These are phyloP conservation scores for Colistium nudipinnis DNA, from an alignment of 2,113 vertebrate species.

Conservation along the genomic window DNA sequence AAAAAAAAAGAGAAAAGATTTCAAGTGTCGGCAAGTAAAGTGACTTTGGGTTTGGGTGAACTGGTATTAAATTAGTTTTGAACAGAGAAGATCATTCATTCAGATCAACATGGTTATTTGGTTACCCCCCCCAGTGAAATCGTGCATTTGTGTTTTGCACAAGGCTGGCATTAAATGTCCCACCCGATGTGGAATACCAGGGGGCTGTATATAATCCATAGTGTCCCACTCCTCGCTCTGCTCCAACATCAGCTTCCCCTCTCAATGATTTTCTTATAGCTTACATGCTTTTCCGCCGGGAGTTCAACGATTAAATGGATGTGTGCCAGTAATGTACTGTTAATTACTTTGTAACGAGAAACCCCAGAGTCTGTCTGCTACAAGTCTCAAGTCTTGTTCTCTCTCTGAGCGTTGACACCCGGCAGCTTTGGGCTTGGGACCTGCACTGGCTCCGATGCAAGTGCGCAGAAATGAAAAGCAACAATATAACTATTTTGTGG, in stretches of 20 bases:
- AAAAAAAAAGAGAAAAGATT: constrained; percentile 3
- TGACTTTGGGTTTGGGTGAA: not conserved
- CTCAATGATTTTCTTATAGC: constrained; percentile 58
- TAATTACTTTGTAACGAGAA: constrained; percentile 73
- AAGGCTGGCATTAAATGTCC: constrained; percentile 66
- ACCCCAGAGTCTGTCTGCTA: constrained; percentile 41
- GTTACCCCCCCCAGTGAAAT: constrained; percentile 45
- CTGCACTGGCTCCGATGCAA: constrained; percentile 50
- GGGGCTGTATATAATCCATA: constrained; percentile 75
- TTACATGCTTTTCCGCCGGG: constrained; percentile 54
- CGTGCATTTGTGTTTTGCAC: constrained; percentile 56
- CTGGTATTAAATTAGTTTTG: constrained; percentile 19
- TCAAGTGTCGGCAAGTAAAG: constrained; percentile 55
- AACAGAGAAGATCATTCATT: not conserved
- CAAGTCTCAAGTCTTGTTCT: constrained; percentile 47
- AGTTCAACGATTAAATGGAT: constrained; percentile 68
- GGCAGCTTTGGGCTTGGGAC: constrained; percentile 49
- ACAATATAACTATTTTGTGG: constrained; percentile 11
- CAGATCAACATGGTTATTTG: constrained; percentile 29
- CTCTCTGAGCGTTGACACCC: constrained; percentile 49
- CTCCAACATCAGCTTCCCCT: constrained; percentile 56
- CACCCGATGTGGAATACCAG: constrained; percentile 62
- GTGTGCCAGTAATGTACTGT: constrained; percentile 70
- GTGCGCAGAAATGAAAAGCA: constrained; percentile 55
- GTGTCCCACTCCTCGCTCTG: constrained; percentile 52